Conservation (phyloP, 2,888 invertebrate genomes). For the Odontomyia ornata region DNA sequence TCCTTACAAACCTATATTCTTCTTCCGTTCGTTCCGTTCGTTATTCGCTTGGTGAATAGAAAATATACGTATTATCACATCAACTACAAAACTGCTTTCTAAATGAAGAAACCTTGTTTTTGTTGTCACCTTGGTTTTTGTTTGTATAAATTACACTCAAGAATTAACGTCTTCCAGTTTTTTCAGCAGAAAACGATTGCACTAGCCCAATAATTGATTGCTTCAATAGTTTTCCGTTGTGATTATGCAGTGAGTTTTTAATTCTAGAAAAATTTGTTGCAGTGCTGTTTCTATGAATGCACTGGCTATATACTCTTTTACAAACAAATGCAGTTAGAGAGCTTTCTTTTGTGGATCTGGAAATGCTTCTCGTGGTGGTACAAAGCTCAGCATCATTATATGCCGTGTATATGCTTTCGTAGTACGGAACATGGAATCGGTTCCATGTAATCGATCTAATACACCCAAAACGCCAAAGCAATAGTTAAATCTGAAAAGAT, state of each 20-base stretch:
- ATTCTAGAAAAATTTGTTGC: constrained; percentile 26
- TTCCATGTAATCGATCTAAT: constrained; percentile 83
- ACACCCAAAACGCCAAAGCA: constrained; percentile 85
- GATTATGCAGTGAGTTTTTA: constrained; percentile 27
- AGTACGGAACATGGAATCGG: constrained; percentile 78
- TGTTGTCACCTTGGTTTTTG: not conserved
- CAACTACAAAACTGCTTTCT: not conserved
- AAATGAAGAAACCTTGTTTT: not conserved
- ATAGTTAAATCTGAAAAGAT: constrained; percentile 76
- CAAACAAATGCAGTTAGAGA: constrained; percentile 36
- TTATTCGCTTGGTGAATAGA: not conserved
- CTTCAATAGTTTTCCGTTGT: constrained; percentile 18
- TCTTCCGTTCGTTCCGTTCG: not conserved
- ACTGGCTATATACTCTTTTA: not conserved
- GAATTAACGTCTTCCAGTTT: not conserved
- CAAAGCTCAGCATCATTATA: constrained; percentile 74
- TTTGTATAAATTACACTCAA: not conserved
- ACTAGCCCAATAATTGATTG: constrained; percentile 25
- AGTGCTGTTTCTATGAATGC: not conserved
- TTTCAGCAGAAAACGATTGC: constrained; percentile 15
- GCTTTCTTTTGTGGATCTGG: constrained; percentile 67
- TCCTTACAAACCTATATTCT: not conserved
- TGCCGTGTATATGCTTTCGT: constrained; percentile 77
- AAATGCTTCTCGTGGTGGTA: constrained; percentile 73
- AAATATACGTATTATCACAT: not conserved